Percentiles rank a stretch among this genome's conserved stretches.
These are phyloP conservation scores for Ochropleura plecta DNA, from an alignment of 2,888 invertebrate species.

Conservation along the genomic window DNA sequence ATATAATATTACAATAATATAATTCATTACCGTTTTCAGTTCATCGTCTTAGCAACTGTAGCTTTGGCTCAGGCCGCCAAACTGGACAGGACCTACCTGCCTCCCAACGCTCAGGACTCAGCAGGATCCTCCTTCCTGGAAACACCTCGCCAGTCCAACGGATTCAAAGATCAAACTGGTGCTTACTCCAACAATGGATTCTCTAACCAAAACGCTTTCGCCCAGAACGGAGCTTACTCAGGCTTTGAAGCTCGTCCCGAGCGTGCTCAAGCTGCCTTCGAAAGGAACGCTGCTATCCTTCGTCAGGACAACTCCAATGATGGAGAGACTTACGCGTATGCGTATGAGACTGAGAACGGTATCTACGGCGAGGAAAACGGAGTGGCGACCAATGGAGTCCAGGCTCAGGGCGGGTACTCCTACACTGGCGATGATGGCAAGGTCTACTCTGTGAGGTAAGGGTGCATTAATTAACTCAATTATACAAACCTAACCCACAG, in stretches of 20 bases:
- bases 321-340: conserved; percentile 83
- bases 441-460: conserved; percentile 83
- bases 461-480: neutral
- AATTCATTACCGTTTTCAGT: conserved; percentile 70
- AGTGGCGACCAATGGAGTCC: conserved; percentile 84
- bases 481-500: neutral
- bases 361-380: conserved; percentile 85
- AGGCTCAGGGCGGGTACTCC: conserved; percentile 84
- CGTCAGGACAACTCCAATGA: conserved; percentile 83
- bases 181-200: too few relatives aligned
- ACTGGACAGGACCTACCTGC: conserved; percentile 83
- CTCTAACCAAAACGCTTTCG: conserved; percentile 32
- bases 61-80: conserved; percentile 79
- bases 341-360: conserved; percentile 86
- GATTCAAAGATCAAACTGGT: too few relatives aligned
- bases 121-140: too few relatives aligned
- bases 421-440: conserved; percentile 87
- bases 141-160: too few relatives aligned
- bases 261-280: conserved; percentile 81
- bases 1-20: too few relatives aligned
- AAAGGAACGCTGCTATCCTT: conserved; percentile 84
- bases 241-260: conserved; percentile 74
- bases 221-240: conserved; percentile 60
- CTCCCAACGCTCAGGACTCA: conserved; percentile 43
- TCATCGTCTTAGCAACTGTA: conserved; percentile 77